Percentiles rank a stretch among this genome's conserved stretches.
phyloP scores from a whole-genome alignment of 2,113 vertebrate species.

The Ciconia maguari region DNA sequence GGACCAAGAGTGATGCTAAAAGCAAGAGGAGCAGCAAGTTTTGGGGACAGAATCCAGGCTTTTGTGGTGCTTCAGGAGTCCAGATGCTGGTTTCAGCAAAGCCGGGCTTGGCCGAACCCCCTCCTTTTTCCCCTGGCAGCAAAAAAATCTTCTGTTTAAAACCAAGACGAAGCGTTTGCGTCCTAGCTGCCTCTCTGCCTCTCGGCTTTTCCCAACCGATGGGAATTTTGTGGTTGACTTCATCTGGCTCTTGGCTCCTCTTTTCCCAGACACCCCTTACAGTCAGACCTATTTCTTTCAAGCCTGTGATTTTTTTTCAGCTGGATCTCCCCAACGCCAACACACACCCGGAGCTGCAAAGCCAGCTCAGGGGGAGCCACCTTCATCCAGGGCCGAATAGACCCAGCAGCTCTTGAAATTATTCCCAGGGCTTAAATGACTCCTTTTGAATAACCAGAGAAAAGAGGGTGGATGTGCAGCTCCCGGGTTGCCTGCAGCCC shows the following conservation, averaged over 20 bases:
- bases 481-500: not conserved
- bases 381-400: not conserved
- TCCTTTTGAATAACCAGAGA: not conserved
- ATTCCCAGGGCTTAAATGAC: not conserved
- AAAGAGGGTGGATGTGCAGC: not conserved
- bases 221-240: not conserved
- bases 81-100: not conserved
- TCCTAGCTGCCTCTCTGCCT: not conserved
- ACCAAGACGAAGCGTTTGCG: fast-evolving
- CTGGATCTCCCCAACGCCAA: not conserved
- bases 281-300: not conserved
- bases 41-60: not conserved
- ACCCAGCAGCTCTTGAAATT: not conserved
- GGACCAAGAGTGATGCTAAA: not conserved
- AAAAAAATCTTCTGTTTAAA: not conserved
- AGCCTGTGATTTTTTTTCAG: not conserved
- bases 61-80: not conserved
- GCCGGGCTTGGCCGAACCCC: not conserved
- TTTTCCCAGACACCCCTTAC: not conserved
- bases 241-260: not conserved
- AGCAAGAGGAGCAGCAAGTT: not conserved
- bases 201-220: fast-evolving
- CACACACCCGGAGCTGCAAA: not conserved
- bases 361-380: not conserved
- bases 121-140: not conserved